Percentiles rank a stretch among this genome's conserved stretches.
These are phyloP conservation scores for Acromyrmex charruanus DNA, from an alignment of 1,140 invertebrate species.

Conservation along the genomic window DNA sequence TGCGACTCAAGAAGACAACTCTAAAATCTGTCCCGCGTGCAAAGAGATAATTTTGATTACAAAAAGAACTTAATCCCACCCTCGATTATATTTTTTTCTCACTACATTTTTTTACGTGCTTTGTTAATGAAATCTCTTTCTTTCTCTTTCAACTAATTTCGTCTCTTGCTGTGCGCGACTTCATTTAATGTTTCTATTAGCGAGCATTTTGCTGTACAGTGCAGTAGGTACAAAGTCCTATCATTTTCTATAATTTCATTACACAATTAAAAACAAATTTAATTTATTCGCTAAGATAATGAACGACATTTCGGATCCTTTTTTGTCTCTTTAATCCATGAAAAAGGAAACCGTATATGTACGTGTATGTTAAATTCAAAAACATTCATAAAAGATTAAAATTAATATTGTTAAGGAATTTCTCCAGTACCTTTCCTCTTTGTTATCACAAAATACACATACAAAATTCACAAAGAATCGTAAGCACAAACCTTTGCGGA, in stretches of 20 bases:
- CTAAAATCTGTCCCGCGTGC: background rate
- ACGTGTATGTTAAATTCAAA: background rate
- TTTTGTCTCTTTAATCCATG: background rate
- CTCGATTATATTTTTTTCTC: constrained; percentile 24
- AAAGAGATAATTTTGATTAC: constrained; percentile 13
- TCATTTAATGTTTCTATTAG: background rate
- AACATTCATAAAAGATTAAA: background rate
- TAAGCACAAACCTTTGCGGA: background rate
- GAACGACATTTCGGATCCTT: background rate
- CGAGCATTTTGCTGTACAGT: background rate
- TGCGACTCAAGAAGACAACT: background rate
- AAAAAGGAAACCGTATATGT: background rate
- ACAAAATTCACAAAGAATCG: constrained; percentile 33
- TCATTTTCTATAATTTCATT: background rate
- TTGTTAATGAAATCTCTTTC: constrained; percentile 4
- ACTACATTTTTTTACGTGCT: background rate
- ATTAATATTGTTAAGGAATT: background rate
- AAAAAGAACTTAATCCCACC: constrained; percentile 22
- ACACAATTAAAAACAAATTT: background rate
- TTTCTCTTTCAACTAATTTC: constrained; percentile 8
- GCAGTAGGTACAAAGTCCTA: background rate
- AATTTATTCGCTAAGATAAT: background rate
- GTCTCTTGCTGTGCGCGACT: background rate
- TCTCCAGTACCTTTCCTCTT: background rate
- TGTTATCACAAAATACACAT: background rate